Base-by-base conservation (phyloP, 2,113 vertebrate species). In the Aviceda subcristata region DNA sequence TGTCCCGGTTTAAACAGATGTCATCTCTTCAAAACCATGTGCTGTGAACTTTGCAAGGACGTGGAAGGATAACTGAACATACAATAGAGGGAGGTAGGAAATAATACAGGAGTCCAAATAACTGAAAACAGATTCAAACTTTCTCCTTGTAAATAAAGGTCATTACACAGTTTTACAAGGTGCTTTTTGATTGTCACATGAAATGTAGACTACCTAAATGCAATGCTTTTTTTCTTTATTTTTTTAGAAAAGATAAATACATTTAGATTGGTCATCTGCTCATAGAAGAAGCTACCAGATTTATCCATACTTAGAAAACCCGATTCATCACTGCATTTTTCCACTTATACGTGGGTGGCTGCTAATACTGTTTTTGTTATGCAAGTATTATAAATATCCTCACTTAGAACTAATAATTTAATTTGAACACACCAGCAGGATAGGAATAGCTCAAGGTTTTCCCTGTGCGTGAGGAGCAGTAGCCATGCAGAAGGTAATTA, bases 361-460 rank as follows among this genome's bases (percentile, higher is more conserved):
- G 56, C 90, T 92, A 92, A 92, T 66, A 53, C 34, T 45, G 51
- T 2, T 84, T 91, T 83, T 86, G 50, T 89, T 94, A 95, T 62
- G 48, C 86, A 94, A 92, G 86, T 86, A 94, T 80, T 91, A 78
- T 62, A 93, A 94, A 83, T 84, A 91, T 71, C 80, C 90, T 91
- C 59, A 56, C 76, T 86, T 94, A 85, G 66, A 96, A 60, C 39
- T 94, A 91, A 92, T 81, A 77, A 88, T 43, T 94, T 74, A 72
- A 90, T 87, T 94, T 89, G 60, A 83, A 88, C 3, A 5, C 64
- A 89, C 32, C 76, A 67, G 83, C 1, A 3, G 46, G 84, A 38
- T 62, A 74, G 1, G 5, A 89, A 95, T 59, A 91, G 73, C 67
- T 90, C 45, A 41, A 96, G 84, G 86, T 81, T 94, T 59, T 81